phyloP scores from a whole-genome alignment of 2,888 invertebrate species.

The Pseudeuparius sepicola region DNA sequence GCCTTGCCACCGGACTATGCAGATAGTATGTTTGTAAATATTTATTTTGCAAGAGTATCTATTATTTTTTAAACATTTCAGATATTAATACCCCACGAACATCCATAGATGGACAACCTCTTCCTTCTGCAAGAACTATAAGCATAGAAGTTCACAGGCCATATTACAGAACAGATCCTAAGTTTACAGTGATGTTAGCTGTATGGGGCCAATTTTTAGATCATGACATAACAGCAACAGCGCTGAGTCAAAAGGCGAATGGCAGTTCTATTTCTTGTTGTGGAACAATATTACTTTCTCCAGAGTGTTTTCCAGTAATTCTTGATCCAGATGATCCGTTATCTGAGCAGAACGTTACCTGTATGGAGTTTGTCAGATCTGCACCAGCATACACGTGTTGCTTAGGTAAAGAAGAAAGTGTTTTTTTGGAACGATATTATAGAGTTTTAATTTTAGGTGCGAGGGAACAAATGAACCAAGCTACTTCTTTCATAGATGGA shows the following conservation, averaged over 20 bases:
- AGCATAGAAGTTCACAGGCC: constrained; percentile 66
- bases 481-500: constrained; percentile 71
- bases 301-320: constrained; percentile 72
- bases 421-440: too few species aligned
- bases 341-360: constrained; percentile 54
- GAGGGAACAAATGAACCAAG: constrained; percentile 78
- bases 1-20: constrained; percentile 64
- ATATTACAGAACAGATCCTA: constrained; percentile 59
- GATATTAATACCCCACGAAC: constrained; percentile 56
- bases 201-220: constrained; percentile 85
- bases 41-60: too few species aligned
- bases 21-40: constrained; percentile 48
- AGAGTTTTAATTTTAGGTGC: constrained; percentile 43
- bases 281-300: constrained; percentile 43
- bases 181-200: constrained; percentile 75
- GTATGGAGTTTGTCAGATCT: constrained; percentile 80
- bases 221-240: constrained; percentile 80
- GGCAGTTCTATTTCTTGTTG: constrained; percentile 68
- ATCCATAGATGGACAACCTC: constrained; percentile 41
- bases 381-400: constrained; percentile 68
- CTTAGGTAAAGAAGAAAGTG: constrained; percentile 34
- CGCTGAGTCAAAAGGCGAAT: constrained; percentile 61
- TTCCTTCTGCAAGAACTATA: constrained; percentile 69
- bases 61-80: too few species aligned
- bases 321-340: constrained; percentile 60